Base-by-base conservation (phyloP, 2,888 invertebrate genomes). In the Chelonus formosanus region DNA sequence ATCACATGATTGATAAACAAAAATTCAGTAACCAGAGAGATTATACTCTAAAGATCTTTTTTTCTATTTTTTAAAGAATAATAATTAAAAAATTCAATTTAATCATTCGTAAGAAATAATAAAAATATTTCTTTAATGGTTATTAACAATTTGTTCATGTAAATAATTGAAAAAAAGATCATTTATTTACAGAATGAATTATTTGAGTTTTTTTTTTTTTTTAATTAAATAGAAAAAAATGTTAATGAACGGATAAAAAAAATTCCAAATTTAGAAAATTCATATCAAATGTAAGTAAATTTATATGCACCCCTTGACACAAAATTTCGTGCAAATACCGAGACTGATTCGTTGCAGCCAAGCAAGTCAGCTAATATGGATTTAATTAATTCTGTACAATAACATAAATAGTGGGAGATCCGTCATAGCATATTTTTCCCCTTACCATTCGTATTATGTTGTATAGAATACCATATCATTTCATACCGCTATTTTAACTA, bases 331-430 rank as follows among this genome's bases (percentile, higher is more conserved):
- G 57, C 62, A 62, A 62, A 67, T 67, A 68, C 63, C 60, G 55
- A 45, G 45, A 57, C 40, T 44, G 54, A 57, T 57, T 71, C 65
- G 71, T 52, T 59, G 66, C 58, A 60, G 63, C 56, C 70, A 66
- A 83, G 78, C 79, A 78, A 82, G 72, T 78, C 76, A 74, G 68
- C 76, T 83, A 83, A 83, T 83, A 80, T 80, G 75, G 74, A 77
- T 81, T 83, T 81, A 80, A 83, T 83, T 80, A 82, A 80, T 83
- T 78, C 75, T 61, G 69, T 70, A 55, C 34, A 45, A 47, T 32
- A 32, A 52, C 34, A 71, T 67, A 73, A 68, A 67, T 70, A 67
- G 71, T 64, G 69, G 65, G 65, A 71, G 65, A 72, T 71, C 65
- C 62, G 73, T 70, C 69, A 70, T 64, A 67, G 61, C 54, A 71